Evolutionary conservation across 1,140 invertebrate genomes (phyloP).

Genomic region (Ostrea edulis): DNA sequence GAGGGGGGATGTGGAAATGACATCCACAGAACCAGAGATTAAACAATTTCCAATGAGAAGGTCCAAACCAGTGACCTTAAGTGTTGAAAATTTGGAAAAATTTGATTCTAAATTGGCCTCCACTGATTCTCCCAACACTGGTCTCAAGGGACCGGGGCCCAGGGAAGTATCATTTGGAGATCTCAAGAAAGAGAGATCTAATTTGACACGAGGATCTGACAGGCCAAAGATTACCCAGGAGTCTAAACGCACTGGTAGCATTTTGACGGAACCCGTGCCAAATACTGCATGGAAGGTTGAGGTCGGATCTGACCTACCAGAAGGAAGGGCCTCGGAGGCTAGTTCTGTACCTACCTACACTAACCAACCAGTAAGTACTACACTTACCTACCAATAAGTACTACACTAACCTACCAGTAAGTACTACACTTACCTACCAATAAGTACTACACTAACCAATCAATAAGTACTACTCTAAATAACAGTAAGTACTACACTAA

Average conservation of each 20-base stretch:
- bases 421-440: slow-evolving; percentile 66
- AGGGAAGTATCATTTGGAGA: slow-evolving; percentile 71
- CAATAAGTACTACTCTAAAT: slow-evolving; percentile 65
- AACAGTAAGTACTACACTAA: slow-evolving; percentile 16
- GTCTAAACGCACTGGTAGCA: slow-evolving; percentile 50
- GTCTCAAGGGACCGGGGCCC: slow-evolving; percentile 9
- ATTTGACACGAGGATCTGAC: neutral
- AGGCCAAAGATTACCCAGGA: slow-evolving; percentile 51
- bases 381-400: too few species aligned
- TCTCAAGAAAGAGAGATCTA: slow-evolving; percentile 12
- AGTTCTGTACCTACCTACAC: slow-evolving; percentile 73
- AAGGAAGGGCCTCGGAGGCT: slow-evolving; percentile 69
- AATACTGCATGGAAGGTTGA: slow-evolving; percentile 68
- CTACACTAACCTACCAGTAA: slow-evolving; percentile 63
- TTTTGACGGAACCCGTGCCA: slow-evolving; percentile 41
- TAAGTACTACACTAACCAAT: slow-evolving; percentile 73
- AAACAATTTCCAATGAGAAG: slow-evolving; percentile 37
- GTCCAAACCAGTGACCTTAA: slow-evolving; percentile 40
- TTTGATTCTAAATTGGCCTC: slow-evolving; percentile 56
- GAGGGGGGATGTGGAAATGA: slow-evolving; percentile 5
- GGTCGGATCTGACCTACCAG: slow-evolving; percentile 67
- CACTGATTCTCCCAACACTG: slow-evolving; percentile 56
- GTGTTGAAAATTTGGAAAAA: slow-evolving; percentile 55
- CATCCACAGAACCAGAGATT: neutral
- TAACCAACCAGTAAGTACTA: slow-evolving; percentile 69